These are phyloP conservation scores for Brachionus rubens DNA, from an alignment of 1,140 invertebrate species.

Conservation along the genomic window DNA sequence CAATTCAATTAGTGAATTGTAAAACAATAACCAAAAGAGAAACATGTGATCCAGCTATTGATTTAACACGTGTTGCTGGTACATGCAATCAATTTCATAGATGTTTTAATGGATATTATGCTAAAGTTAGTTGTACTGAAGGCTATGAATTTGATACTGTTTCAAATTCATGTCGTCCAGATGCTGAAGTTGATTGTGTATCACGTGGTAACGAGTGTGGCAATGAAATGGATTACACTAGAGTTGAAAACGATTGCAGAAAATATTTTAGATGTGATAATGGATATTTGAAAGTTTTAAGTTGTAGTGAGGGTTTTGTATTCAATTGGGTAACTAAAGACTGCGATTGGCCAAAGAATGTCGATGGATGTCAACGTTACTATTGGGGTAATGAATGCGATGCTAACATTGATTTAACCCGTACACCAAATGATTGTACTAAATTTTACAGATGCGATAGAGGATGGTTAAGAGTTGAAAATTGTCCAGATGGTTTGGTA, in stretches of 20 bases:
- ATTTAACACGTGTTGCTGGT: neutral
- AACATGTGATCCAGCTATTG: neutral
- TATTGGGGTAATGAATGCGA: neutral
- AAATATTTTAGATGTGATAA: constrained; percentile 17
- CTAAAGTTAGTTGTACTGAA: neutral
- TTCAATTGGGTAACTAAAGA: neutral
- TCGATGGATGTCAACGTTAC: neutral
- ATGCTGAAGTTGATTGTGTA: neutral
- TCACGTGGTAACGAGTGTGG: neutral
- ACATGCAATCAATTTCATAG: constrained; percentile 21
- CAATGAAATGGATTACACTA: neutral
- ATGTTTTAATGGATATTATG: constrained; percentile 11
- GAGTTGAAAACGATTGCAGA: neutral
- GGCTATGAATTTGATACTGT: constrained; percentile 1
- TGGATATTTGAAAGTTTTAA: neutral
- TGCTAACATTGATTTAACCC: neutral
- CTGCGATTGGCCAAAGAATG: neutral
- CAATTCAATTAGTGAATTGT: neutral
- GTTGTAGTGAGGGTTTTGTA: neutral
- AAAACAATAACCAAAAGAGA: neutral
- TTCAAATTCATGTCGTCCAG: neutral
- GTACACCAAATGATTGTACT: neutral
- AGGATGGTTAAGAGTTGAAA: neutral
- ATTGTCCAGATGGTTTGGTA: neutral
- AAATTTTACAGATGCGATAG: neutral